Conservation (phyloP, 92 coral and sea anemone species). For the Diadumene lineata region DNA sequence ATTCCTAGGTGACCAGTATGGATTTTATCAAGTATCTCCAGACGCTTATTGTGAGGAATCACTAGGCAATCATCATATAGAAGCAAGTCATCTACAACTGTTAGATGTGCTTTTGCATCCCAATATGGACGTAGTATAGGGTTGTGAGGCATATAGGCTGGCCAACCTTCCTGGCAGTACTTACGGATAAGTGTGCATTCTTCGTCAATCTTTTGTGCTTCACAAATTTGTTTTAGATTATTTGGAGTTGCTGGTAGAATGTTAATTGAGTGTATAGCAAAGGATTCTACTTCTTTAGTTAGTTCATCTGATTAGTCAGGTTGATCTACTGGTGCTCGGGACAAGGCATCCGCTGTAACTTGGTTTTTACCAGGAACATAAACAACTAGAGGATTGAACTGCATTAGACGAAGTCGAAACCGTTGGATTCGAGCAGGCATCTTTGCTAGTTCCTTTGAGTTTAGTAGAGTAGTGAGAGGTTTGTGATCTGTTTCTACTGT, state of each 20-base stretch:
- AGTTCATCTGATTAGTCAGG: slow-evolving; percentile 24
- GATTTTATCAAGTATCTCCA: no score
- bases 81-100: slow-evolving; percentile 53
- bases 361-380: slow-evolving; percentile 57
- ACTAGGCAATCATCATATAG: slow-evolving; percentile 61
- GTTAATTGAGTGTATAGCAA: slow-evolving; percentile 12
- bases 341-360: slow-evolving; percentile 44
- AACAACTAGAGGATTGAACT: slow-evolving; percentile 38
- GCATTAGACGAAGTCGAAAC: slow-evolving; percentile 55
- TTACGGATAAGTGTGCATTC: slow-evolving; percentile 35
- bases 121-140: slow-evolving; percentile 50
- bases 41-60: slow-evolving; percentile 47
- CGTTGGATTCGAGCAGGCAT: slow-evolving; percentile 40
- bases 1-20: no score
- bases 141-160: slow-evolving; percentile 51
- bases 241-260: slow-evolving; percentile 47
- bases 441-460: slow-evolving; percentile 17
- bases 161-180: slow-evolving; percentile 56
- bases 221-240: slow-evolving; percentile 42
- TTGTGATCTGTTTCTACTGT: slow-evolving; percentile 40
- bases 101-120: slow-evolving; percentile 50
- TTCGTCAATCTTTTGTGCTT: slow-evolving; percentile 57
- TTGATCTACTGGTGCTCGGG: slow-evolving; percentile 41
- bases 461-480: slow-evolving; percentile 32
- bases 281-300: slow-evolving; percentile 43